Percentiles rank a stretch among this genome's conserved stretches.
Conservation (phyloP, 2,797 vertebrate species). For the Epinephelus malabaricus region DNA sequence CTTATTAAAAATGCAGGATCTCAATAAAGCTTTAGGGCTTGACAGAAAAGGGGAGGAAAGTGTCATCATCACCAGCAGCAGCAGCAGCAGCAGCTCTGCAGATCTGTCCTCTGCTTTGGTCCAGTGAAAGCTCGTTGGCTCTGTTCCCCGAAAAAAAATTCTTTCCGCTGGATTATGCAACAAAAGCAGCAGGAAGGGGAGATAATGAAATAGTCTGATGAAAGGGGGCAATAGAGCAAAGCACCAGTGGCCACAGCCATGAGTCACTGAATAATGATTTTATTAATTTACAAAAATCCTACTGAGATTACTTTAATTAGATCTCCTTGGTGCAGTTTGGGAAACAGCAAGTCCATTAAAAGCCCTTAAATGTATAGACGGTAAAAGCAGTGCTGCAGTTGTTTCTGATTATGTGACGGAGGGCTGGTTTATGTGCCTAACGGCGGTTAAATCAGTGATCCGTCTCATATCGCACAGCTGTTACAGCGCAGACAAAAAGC, state of each 20-base stretch:
- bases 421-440: conserved; percentile 17
- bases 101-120: conserved; percentile 54
- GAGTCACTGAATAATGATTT: conserved; percentile 62
- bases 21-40: conserved; percentile 17
- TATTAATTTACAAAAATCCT: conserved; percentile 53
- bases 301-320: conserved; percentile 44
- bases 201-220: conserved; percentile 71
- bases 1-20: conserved; percentile 14
- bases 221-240: conserved; percentile 57
- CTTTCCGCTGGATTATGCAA: conserved; percentile 75
- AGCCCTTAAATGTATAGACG: conserved; percentile 12
- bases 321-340: conserved; percentile 17
- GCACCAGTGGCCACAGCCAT: conserved; percentile 47
- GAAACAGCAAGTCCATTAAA: background rate
- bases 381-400: conserved; percentile 3
- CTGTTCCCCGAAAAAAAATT: conserved; percentile 50
- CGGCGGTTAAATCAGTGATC: conserved; percentile 17
- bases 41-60: background rate
- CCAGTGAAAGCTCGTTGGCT: conserved; percentile 67
- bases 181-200: conserved; percentile 77
- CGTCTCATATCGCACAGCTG: conserved; percentile 11
- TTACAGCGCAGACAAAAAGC: conserved; percentile 11
- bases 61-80: conserved; percentile 3
- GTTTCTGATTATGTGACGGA: conserved; percentile 21
- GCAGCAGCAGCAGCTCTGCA: conserved; percentile 23